Evolutionary conservation across 2,888 invertebrate genomes (phyloP).

Genomic region (Nephrotoma flavescens): DNA sequence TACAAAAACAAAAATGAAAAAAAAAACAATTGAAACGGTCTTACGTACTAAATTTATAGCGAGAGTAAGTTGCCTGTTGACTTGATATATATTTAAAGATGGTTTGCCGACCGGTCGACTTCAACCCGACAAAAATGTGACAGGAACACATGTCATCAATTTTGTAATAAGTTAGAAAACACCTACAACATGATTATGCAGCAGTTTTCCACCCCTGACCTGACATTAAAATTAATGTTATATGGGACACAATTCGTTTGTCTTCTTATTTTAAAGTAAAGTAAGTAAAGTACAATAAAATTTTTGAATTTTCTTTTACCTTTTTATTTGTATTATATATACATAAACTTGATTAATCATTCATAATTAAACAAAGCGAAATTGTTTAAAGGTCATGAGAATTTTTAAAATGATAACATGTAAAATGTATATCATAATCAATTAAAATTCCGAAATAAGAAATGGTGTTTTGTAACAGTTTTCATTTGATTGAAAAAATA

Average conservation of each 20-base stretch:
- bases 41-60: not conserved
- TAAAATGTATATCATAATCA: not conserved
- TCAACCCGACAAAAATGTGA: no score
- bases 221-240: not conserved
- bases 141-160: no score
- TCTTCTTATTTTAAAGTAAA: not conserved
- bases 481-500: not conserved
- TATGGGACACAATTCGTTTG: not conserved
- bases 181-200: not conserved
- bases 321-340: not conserved
- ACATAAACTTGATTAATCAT: not conserved
- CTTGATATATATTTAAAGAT: not conserved
- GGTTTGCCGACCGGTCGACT: no score
- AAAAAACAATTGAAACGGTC: not conserved
- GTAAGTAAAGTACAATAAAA: not conserved
- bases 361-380: not conserved
- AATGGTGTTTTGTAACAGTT: not conserved
- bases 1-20: not conserved
- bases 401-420: not conserved
- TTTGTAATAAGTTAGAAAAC: not conserved
- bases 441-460: not conserved
- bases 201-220: not conserved
- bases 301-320: not conserved
- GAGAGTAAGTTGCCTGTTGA: not conserved
- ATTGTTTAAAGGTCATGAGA: not conserved